Percentiles rank a stretch among this genome's conserved stretches.
Conservation (phyloP, 2,888 invertebrate genomes). For the Steinernema scapterisci region DNA sequence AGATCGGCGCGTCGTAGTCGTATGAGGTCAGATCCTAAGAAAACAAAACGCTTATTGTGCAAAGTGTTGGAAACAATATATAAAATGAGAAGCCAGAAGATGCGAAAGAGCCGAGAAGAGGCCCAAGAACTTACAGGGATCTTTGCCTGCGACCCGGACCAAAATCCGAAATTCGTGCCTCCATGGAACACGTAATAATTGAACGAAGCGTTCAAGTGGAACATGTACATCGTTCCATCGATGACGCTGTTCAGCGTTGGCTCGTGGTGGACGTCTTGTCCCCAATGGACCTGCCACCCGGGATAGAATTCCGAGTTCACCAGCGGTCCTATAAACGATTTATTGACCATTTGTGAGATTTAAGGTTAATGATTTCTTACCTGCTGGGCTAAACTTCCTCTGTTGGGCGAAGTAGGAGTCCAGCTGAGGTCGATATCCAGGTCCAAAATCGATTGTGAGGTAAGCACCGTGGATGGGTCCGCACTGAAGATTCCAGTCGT, state of each 20-base stretch:
- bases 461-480: conserved; percentile 78
- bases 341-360: background rate
- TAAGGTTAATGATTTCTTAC: too few relatives aligned
- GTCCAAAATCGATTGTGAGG: conserved; percentile 74
- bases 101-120: too few relatives aligned
- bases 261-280: conserved; percentile 63
- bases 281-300: conserved; percentile 91
- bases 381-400: background rate
- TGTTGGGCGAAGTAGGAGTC: background rate
- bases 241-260: conserved; percentile 45
- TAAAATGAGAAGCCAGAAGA: too few relatives aligned
- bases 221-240: conserved; percentile 47
- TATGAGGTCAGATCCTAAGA: conserved; percentile 60
- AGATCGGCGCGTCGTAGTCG: conserved; percentile 65
- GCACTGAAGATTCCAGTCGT: conserved; percentile 72
- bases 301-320: conserved; percentile 84
- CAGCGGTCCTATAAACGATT: conserved; percentile 75
- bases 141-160: conserved; percentile 52
- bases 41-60: too few relatives aligned
- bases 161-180: conserved; percentile 66
- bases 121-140: too few relatives aligned
- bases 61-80: too few relatives aligned
- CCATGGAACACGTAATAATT: conserved; percentile 66
- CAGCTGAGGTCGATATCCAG: conserved; percentile 9
- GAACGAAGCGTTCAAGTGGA: conserved; percentile 55